Evolutionary conservation across 1,140 invertebrate genomes (phyloP).

Genomic region (Chironomus tepperi): DNA sequence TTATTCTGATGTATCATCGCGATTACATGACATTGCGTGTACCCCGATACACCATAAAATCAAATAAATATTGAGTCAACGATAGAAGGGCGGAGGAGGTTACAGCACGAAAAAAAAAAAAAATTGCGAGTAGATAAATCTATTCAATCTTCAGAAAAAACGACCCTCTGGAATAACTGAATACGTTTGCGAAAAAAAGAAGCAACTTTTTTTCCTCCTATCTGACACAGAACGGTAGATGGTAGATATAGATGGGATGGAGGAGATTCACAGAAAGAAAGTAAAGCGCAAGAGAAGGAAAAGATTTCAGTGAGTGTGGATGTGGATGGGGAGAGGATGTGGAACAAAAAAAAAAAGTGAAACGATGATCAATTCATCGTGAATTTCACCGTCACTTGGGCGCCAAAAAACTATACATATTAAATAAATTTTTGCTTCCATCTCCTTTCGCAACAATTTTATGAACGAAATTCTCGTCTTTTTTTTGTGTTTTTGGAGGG

Average conservation of each 20-base stretch:
- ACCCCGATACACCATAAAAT: background rate
- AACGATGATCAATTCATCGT: constrained; percentile 21
- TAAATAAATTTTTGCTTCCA: constrained; percentile 17
- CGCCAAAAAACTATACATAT: constrained; percentile 22
- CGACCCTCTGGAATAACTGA: background rate
- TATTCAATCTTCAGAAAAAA: background rate
- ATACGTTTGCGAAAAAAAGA: background rate
- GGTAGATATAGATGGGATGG: background rate
- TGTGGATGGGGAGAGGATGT: background rate
- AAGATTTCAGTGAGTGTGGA: background rate
- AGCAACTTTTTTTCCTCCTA: background rate
- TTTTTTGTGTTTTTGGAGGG: background rate
- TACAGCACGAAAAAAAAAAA: background rate
- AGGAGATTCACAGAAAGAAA: too few species aligned
- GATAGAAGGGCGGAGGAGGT: background rate
- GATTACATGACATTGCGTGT: background rate
- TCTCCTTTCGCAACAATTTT: too few species aligned
- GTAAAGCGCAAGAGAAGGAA: too few species aligned
- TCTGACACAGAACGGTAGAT: background rate
- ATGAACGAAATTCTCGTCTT: too few species aligned
- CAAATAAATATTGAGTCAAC: background rate
- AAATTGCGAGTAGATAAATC: background rate
- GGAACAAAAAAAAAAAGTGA: constrained; percentile 10
- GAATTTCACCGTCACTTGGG: constrained; percentile 2
- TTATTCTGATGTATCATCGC: constrained; percentile 17